Evolutionary conservation across 2,797 vertebrate genomes (phyloP).

Genomic region (Enoplosus armatus): DNA sequence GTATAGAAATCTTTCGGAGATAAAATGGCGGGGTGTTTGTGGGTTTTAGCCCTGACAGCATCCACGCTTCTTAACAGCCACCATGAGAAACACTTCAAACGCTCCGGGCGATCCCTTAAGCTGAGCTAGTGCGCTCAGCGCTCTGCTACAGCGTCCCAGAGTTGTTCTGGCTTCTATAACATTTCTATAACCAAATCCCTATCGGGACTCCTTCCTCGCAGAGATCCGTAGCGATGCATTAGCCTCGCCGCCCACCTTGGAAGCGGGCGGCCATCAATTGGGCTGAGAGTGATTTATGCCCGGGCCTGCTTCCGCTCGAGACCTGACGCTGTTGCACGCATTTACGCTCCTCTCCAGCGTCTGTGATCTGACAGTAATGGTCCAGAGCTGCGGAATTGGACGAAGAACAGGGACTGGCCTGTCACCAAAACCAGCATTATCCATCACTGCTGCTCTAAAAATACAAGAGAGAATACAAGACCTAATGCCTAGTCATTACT

Average conservation of each 20-base stretch:
- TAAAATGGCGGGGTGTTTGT: not conserved
- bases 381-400: slow-evolving; percentile 19
- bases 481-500: too few species aligned
- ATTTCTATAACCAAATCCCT: slow-evolving; percentile 43
- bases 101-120: slow-evolving; percentile 27
- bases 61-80: slow-evolving; percentile 2
- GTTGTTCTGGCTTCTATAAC: slow-evolving; percentile 44
- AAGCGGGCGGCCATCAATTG: slow-evolving; percentile 54
- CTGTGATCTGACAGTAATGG: slow-evolving; percentile 38
- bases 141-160: slow-evolving; percentile 35
- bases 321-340: slow-evolving; percentile 30
- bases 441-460: slow-evolving; percentile 12
- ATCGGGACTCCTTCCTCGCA: slow-evolving; percentile 32
- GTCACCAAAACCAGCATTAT: slow-evolving; percentile 26
- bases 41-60: not conserved
- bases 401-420: slow-evolving; percentile 14
- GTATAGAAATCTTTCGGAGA: not conserved
- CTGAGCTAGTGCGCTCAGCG: slow-evolving; percentile 29
- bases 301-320: not conserved
- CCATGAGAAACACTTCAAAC: slow-evolving; percentile 33
- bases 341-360: slow-evolving; percentile 14
- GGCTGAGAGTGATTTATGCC: slow-evolving; percentile 50
- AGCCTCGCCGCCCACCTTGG: slow-evolving; percentile 50
- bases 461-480: not conserved
- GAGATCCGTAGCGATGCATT: slow-evolving; percentile 66